Conservation (phyloP, 2,797 vertebrate species). For the Hoplostethus atlanticus region DNA sequence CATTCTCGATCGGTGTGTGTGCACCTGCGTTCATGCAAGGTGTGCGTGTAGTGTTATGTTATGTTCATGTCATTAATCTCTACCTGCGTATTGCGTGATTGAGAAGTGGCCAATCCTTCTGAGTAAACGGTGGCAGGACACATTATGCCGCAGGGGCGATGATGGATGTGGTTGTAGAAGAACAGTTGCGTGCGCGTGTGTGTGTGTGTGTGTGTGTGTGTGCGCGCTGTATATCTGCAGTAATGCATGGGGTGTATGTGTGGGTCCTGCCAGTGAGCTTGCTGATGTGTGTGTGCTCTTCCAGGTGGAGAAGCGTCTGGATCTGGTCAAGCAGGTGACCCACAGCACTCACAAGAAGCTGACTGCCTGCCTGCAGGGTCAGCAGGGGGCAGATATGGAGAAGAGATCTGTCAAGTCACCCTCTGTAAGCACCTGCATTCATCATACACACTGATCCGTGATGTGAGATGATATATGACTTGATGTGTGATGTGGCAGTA, state of each 20-base stretch:
- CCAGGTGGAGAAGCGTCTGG: slow-evolving; percentile 97
- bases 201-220: too few relatives aligned
- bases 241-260: too few relatives aligned
- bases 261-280: too few relatives aligned
- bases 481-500: not conserved
- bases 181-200: not conserved
- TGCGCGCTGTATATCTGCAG: too few relatives aligned
- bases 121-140: too few relatives aligned
- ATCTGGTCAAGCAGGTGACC: slow-evolving; percentile 97
- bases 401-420: slow-evolving; percentile 93
- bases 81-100: too few relatives aligned
- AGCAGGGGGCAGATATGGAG: slow-evolving; percentile 94
- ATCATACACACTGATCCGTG: not conserved
- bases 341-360: slow-evolving; percentile 99
- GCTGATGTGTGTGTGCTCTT: not conserved
- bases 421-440: slow-evolving; percentile 63
- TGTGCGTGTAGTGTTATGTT: too few relatives aligned
- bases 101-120: too few relatives aligned
- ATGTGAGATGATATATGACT: not conserved
- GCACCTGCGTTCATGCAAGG: slow-evolving; percentile 51
- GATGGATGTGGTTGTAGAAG: not conserved
- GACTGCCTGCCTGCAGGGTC: slow-evolving; percentile 95
- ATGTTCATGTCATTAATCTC: too few relatives aligned
- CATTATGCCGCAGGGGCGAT: too few relatives aligned
- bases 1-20: too few relatives aligned